Evolutionary conservation across 2,888 invertebrate species (phyloP).

Genomic region (Ectemnius cavifrons): DNA sequence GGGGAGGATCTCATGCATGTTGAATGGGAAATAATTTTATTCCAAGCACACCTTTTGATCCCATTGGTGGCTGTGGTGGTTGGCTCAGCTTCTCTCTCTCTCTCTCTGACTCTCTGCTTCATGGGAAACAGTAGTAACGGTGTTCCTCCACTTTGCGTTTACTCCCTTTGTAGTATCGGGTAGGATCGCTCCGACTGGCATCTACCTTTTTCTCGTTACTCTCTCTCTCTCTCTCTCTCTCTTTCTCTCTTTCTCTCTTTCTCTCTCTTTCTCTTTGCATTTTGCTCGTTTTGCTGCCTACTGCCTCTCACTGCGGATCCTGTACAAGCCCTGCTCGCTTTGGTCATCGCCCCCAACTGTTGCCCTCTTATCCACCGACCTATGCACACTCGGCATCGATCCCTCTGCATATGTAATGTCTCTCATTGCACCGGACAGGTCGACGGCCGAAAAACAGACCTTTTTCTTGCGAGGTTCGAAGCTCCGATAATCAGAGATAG

Average conservation of each 20-base stretch:
- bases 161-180: background rate
- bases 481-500: too few relatives aligned
- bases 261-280: background rate
- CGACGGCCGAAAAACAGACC: too few relatives aligned
- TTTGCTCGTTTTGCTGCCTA: background rate
- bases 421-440: too few relatives aligned
- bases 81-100: background rate
- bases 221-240: background rate
- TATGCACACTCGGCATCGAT: too few relatives aligned
- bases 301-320: background rate
- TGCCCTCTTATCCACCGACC: too few relatives aligned
- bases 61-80: background rate
- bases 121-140: background rate
- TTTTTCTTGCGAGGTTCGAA: too few relatives aligned
- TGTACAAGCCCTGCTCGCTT: too few relatives aligned
- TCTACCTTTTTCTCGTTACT: background rate
- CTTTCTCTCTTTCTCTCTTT: background rate
- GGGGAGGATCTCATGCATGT: background rate
- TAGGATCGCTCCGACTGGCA: background rate
- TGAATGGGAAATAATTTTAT: slow-evolving; percentile 1
- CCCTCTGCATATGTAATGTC: too few relatives aligned
- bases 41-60: slow-evolving; percentile 1
- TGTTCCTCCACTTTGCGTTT: background rate
- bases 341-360: too few relatives aligned
- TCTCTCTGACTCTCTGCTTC: background rate